These are phyloP conservation scores for Penaeus chinensis DNA, from an alignment of 1,140 invertebrate genomes.

Conservation along the genomic window DNA sequence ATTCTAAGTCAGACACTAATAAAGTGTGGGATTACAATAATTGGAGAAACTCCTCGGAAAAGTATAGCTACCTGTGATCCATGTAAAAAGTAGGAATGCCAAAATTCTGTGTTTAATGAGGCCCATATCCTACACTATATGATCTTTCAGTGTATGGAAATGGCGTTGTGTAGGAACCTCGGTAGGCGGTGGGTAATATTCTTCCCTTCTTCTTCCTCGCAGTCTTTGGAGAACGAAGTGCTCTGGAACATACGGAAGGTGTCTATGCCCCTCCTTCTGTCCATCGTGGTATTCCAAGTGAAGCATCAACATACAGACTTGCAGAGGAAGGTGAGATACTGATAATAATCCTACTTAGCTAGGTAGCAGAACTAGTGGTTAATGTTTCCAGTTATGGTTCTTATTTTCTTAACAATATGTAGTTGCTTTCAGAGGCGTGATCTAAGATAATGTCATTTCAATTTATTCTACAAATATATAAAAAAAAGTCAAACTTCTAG, in stretches of 20 bases:
- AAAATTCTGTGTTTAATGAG: too few relatives aligned
- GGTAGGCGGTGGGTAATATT: constrained; percentile 24
- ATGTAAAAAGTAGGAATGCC: too few relatives aligned
- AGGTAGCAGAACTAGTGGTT: not conserved
- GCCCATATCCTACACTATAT: not conserved
- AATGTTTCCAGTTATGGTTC: not conserved
- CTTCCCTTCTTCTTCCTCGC: constrained; percentile 13
- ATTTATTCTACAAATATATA: too few relatives aligned
- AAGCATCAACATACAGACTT: constrained; percentile 39
- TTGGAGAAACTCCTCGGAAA: too few relatives aligned
- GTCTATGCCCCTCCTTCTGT: constrained; percentile 38
- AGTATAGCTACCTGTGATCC: too few relatives aligned
- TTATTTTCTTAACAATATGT: too few relatives aligned
- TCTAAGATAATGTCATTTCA: too few relatives aligned
- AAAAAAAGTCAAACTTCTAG: too few relatives aligned
- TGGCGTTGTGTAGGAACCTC: constrained; percentile 1
- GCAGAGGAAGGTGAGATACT: constrained; percentile 42
- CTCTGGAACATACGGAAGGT: constrained; percentile 50
- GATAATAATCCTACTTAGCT: not conserved
- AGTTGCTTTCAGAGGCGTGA: too few relatives aligned
- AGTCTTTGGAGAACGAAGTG: constrained; percentile 47
- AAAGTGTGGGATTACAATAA: too few relatives aligned
- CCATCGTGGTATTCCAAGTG: constrained; percentile 35
- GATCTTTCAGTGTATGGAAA: constrained; percentile 13
- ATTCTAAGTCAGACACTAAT: too few relatives aligned